Percentiles rank a stretch among this genome's conserved stretches.
Conservation (phyloP, 2,888 invertebrate genomes). For the Coenonympha arcania region DNA sequence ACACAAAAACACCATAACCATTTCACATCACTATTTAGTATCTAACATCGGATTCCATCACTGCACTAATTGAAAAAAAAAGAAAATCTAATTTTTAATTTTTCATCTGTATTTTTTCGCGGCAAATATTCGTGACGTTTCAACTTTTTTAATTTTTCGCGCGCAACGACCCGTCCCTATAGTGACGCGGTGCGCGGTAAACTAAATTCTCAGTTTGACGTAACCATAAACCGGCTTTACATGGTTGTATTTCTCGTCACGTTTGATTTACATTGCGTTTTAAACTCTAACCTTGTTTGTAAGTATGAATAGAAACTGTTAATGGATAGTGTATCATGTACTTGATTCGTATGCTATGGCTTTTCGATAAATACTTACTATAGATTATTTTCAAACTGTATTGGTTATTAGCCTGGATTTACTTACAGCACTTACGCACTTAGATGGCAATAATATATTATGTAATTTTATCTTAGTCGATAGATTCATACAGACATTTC, state of each 20-base stretch:
- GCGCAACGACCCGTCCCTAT: conserved; percentile 43
- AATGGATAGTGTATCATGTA: not conserved
- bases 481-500: too few species aligned
- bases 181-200: conserved; percentile 45
- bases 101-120: conserved; percentile 7
- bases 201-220: conserved; percentile 39
- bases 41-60: not conserved
- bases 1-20: conserved; percentile 8
- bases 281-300: not conserved
- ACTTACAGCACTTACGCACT: conserved; percentile 7
- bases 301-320: not conserved
- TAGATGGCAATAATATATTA: not conserved
- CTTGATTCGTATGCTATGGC: not conserved
- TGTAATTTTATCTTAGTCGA: too few species aligned
- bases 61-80: not conserved
- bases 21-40: not conserved
- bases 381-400: conserved; percentile 26
- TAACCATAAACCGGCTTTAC: conserved; percentile 15
- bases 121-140: conserved; percentile 11
- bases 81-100: not conserved
- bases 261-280: conserved; percentile 2
- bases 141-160: not conserved
- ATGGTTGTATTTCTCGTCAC: not conserved
- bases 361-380: conserved; percentile 13
- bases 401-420: conserved; percentile 22